phyloP scores from a whole-genome alignment of 1,140 invertebrate genomes.

The Orius insidiosus region DNA sequence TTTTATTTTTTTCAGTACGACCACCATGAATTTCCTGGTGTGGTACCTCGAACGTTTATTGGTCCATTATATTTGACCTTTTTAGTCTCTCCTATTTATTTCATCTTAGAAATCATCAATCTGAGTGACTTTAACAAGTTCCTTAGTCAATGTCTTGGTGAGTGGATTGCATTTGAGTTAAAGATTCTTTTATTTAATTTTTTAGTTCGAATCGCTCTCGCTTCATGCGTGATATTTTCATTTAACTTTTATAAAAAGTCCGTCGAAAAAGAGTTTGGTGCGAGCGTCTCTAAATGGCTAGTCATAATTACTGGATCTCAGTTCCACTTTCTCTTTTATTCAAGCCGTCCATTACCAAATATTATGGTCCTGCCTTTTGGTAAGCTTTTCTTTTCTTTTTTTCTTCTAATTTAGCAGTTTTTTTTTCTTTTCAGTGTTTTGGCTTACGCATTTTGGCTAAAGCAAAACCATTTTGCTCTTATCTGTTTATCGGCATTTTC shows the following conservation, averaged over 20 bases:
- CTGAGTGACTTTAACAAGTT: slow-evolving; percentile 58
- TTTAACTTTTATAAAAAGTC: slow-evolving; percentile 55
- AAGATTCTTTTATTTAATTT: slow-evolving; percentile 18
- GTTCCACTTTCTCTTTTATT: slow-evolving; percentile 96
- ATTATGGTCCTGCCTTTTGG: slow-evolving; percentile 84
- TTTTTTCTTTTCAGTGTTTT: slow-evolving; percentile 55
- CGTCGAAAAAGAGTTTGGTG: slow-evolving; percentile 59
- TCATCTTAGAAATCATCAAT: slow-evolving; percentile 41
- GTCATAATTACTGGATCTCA: slow-evolving; percentile 73
- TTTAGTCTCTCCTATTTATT: slow-evolving; percentile 58
- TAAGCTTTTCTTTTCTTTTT: slow-evolving; percentile 29
- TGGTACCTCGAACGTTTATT: slow-evolving; percentile 91
- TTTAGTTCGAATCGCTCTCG: slow-evolving; percentile 71
- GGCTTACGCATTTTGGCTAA: slow-evolving; percentile 71
- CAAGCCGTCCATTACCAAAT: slow-evolving; percentile 87
- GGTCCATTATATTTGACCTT: slow-evolving; percentile 74
- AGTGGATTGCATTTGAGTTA: slow-evolving; percentile 23
- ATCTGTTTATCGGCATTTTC: slow-evolving; percentile 69
- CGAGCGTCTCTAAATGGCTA: slow-evolving; percentile 61
- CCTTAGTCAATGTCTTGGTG: slow-evolving; percentile 81
- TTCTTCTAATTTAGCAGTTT: slow-evolving; percentile 9
- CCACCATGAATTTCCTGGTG: slow-evolving; percentile 94
- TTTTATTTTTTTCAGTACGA: slow-evolving; percentile 63
- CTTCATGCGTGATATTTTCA: slow-evolving; percentile 49
- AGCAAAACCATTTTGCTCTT: slow-evolving; percentile 54